phyloP scores from a whole-genome alignment of 1,140 invertebrate genomes.

The Bombus pascuorum region DNA sequence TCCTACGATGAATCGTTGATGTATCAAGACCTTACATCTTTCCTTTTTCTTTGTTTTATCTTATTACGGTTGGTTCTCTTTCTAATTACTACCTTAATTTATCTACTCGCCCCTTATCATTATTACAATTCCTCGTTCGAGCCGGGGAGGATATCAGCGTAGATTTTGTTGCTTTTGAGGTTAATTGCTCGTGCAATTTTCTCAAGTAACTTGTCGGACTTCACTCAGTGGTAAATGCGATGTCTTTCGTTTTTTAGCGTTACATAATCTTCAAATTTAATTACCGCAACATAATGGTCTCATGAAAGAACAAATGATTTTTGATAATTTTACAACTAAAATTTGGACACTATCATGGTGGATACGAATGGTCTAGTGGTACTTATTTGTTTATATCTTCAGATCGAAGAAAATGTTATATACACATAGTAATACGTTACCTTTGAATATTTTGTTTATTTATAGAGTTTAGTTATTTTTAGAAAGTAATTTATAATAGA shows the following conservation, averaged over 20 bases:
- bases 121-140: background rate
- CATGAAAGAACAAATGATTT: background rate
- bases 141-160: no score
- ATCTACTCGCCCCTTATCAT: background rate
- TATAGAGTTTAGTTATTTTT: background rate
- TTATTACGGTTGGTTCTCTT: background rate
- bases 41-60: background rate
- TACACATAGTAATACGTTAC: background rate
- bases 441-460: background rate
- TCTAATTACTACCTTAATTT: background rate
- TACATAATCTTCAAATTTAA: background rate
- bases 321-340: background rate
- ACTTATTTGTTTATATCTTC: background rate
- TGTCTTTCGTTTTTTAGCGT: no score
- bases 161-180: slow-evolving; percentile 1
- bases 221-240: no score
- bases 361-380: background rate
- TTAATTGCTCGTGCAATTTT: slow-evolving; percentile 11
- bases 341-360: background rate
- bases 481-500: no score
- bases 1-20: slow-evolving; percentile 23
- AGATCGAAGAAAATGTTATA: background rate
- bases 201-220: background rate
- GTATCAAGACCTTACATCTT: background rate
- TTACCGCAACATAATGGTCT: background rate